Evolutionary conservation across 2,797 vertebrate genomes (phyloP).

Genomic region (Periophthalmus magnuspinnatus): DNA sequence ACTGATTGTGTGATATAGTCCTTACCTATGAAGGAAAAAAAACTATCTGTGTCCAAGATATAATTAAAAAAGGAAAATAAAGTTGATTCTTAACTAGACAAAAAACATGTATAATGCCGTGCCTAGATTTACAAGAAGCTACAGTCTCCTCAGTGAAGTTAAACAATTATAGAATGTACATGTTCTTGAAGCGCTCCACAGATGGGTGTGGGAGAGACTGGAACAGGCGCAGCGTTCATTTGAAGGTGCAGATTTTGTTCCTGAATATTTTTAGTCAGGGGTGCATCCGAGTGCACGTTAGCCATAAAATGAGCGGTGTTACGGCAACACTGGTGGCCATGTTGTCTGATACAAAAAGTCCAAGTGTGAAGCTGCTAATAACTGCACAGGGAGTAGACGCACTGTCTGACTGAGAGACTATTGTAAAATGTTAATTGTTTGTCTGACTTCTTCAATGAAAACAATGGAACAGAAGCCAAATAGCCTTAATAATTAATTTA

Average conservation of each 20-base stretch:
- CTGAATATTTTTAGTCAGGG: constrained; percentile 20
- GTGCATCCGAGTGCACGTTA: constrained; percentile 25
- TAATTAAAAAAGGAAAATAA: not conserved
- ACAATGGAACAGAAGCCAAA: not conserved
- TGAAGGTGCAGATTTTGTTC: constrained; percentile 32
- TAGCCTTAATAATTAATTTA: too few relatives aligned
- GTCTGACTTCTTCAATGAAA: constrained; percentile 1
- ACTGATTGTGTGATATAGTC: not conserved
- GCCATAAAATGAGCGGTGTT: constrained; percentile 12
- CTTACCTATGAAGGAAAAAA: not conserved
- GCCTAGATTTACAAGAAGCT: constrained; percentile 7
- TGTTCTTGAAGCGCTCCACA: constrained; percentile 27
- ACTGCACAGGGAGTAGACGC: constrained; percentile 14
- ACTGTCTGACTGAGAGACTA: not conserved
- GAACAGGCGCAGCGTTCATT: constrained; percentile 24
- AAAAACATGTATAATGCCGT: not conserved
- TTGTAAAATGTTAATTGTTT: constrained; percentile 10
- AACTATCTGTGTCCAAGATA: not conserved
- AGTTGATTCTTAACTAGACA: not conserved
- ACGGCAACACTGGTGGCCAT: constrained; percentile 7
- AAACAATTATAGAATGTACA: constrained; percentile 12
- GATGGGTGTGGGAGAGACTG: constrained; percentile 47
- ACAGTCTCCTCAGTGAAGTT: constrained; percentile 20
- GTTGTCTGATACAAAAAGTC: constrained; percentile 20
- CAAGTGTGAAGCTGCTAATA: constrained; percentile 14